Evolutionary conservation across 37 sponge, comb jelly and placozoan genomes (phyloP), one percentile per base, ranked within the genome.

Genomic region (Halisarca cf. caerulea): DNA sequence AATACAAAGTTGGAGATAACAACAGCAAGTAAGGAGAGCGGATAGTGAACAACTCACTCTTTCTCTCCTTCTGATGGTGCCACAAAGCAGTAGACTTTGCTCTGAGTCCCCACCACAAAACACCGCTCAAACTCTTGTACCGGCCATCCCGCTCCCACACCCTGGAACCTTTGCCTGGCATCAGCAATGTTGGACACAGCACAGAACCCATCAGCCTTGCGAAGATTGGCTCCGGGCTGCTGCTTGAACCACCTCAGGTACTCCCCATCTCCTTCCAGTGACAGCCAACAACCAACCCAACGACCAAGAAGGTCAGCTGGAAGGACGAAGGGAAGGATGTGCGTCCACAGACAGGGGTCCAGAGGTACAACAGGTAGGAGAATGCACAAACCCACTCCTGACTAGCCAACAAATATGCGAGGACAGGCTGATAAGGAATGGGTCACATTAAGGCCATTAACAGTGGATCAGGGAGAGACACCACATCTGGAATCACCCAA

Each of bases 241-340:
- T 33, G 38, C 45, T 74, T 74, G 77, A 74, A 74, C 77, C 77
- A 74, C 77, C 77, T 74, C 77, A 74, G 45, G 45, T 36, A 23
- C 77, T 74, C 44, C 15, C 77, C 77, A 17, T 74, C 77, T 24
- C 24, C 42, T 44, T 74, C 77, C 6, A 74, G 25, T 20, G 77
- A 74, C 25, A 74, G 11, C 77, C 77, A 74, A 44, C n/a, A 24
- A 0, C 25, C 2, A 3, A 40, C 77, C 77, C 77, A 74, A 2
- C 77, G 42, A 8, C 25, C 45, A 1, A 74, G 21, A 40, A 74
- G 21, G n/a, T 74, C 77, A 7, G 77, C 77, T 74, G 25, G 11
- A 42, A 20, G 25, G 42, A 40, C n/a, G n/a, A n/a, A n/a, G n/a
- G n/a, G n/a, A n/a, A n/a, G n/a, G n/a, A n/a, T n/a, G n/a, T n/a